Percentiles rank a stretch among this genome's conserved stretches.
These are phyloP conservation scores for Natator depressus DNA, from an alignment of 2,113 vertebrate species.

Conservation along the genomic window DNA sequence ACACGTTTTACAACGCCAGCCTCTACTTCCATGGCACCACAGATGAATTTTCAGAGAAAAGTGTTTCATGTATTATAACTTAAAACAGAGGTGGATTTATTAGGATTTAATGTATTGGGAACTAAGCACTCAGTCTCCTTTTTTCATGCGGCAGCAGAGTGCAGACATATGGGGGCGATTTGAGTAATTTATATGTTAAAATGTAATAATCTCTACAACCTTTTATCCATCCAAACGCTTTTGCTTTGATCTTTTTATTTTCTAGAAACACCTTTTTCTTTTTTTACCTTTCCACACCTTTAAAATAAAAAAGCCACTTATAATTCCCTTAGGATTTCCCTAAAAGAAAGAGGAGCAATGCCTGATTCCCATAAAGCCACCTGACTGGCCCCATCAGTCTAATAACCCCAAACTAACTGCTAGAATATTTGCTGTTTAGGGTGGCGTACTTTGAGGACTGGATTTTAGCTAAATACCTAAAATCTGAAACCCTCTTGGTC, in stretches of 20 bases:
- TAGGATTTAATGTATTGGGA: constrained; percentile 54
- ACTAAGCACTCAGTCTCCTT: constrained; percentile 58
- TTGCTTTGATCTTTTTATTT: constrained; percentile 69
- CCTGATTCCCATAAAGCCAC: background rate
- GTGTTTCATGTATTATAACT: constrained; percentile 50
- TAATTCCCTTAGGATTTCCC: constrained; percentile 17
- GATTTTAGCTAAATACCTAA: constrained; percentile 41
- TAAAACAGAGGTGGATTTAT: constrained; percentile 64
- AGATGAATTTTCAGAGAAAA: constrained; percentile 60
- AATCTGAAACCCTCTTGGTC: constrained; percentile 24
- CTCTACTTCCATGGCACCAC: constrained; percentile 5
- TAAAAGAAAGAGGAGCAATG: background rate
- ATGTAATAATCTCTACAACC: constrained; percentile 57
- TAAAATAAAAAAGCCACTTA: constrained; percentile 15
- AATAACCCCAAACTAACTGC: background rate
- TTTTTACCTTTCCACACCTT: constrained; percentile 10
- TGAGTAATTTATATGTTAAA: constrained; percentile 66
- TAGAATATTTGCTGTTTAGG: background rate
- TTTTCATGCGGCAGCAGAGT: constrained; percentile 34
- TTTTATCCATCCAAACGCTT: constrained; percentile 55
- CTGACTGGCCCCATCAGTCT: background rate
- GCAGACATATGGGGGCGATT: constrained; percentile 56
- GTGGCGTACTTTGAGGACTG: constrained; percentile 43
- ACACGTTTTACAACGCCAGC: constrained; percentile 53
- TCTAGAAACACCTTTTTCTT: constrained; percentile 39